Evolutionary conservation across 2,797 vertebrate genomes (phyloP), one percentile per base, ranked within the genome.

Genomic region (Labroides dimidiatus): DNA sequence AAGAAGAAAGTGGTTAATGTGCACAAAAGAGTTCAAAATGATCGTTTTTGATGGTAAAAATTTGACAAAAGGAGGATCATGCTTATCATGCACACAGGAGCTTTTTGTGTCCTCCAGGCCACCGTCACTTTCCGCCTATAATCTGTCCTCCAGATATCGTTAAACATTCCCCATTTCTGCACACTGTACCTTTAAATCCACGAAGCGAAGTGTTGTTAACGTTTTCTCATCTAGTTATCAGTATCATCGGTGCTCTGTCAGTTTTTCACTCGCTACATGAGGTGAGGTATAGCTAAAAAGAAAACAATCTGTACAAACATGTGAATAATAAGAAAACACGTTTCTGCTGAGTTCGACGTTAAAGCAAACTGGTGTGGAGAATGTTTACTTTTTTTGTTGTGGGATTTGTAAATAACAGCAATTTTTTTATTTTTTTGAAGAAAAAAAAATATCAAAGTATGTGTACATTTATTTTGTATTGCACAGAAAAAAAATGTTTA

Each of bases 381-480:
- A 95, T 94, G 93, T 95, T 95, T 93, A 93, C 91, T 57, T 93
- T 90, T 87, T 93, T 91, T 91, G 78, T 94, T 93, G 82, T 94
- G 88, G 86, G 69, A 89, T 94, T 96, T 97, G 94, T 97, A 97
- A 93, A 97, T 96, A 92, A 80, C 75, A 81, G 81, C 92, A 53
- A 92, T 93, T 94, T 94, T 92, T 94, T 96, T 94, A 88, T 95
- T 93, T 87, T 95, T 93, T 95, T 94, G 93, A 81, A 88, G 42
- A 27, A 52, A 63, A 78, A n/a, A 77, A 68, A 55, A 92, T 93
- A 92, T 78, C 53, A 71, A 57, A 84, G 61, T 91, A 86, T 73
- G 86, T 92, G 90, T 89, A 90, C 80, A 96, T 95, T 96, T 95
- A 92, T 95, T 98, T 97, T 94, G 90, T 95, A 96, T 95, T 63